Evolutionary conservation across 2,888 invertebrate genomes (phyloP).

Genomic region (Trichogramma evanescens): DNA sequence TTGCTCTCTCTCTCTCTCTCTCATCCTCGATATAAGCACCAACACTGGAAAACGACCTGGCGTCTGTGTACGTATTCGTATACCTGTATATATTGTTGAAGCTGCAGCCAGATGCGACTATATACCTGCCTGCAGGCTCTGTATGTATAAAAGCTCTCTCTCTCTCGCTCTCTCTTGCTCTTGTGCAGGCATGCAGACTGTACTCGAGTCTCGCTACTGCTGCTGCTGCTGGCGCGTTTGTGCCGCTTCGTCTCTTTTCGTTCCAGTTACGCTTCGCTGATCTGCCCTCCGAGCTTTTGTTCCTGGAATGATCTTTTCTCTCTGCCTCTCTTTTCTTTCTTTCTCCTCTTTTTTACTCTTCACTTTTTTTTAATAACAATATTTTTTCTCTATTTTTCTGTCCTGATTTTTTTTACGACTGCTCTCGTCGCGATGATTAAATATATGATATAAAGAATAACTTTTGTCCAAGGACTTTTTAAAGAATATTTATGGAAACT

Average conservation of each 20-base stretch:
- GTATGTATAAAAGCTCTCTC: constrained; percentile 8
- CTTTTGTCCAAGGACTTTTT: too few relatives aligned
- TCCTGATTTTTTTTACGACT: too few relatives aligned
- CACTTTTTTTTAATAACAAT: too few relatives aligned
- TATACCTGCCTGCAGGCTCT: neutral
- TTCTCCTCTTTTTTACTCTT: too few relatives aligned
- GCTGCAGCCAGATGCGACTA: too few relatives aligned
- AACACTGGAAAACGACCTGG: constrained; percentile 20
- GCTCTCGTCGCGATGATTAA: too few relatives aligned
- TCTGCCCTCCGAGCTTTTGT: constrained; percentile 13
- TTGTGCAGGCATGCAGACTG: neutral
- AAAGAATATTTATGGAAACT: too few relatives aligned
- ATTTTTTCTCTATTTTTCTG: too few relatives aligned
- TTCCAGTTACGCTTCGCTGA: constrained; percentile 10
- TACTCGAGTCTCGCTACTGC: constrained; percentile 16
- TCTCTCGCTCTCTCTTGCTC: neutral
- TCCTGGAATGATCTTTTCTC: neutral
- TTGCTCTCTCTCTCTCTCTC: neutral
- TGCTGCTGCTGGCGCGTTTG: constrained; percentile 15
- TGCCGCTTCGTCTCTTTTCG: constrained; percentile 12
- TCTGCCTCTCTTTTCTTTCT: neutral
- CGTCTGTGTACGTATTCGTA: neutral
- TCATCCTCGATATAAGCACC: constrained; percentile 35
- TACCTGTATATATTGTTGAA: too few relatives aligned
- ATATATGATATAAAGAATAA: too few relatives aligned